Base-by-base conservation (phyloP, 2,113 vertebrate species). In the Lepus americanus region DNA sequence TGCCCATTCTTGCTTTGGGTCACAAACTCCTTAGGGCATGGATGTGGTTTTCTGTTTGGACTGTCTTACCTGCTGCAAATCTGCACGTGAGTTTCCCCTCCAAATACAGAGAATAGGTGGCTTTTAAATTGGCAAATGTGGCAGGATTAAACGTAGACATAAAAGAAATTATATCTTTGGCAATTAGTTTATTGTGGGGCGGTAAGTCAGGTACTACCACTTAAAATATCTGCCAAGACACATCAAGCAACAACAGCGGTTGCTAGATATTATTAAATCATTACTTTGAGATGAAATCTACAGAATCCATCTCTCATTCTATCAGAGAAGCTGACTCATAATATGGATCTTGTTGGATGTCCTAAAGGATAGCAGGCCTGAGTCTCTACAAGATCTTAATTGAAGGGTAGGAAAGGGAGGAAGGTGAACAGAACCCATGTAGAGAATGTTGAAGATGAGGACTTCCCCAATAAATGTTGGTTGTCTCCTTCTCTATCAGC, bases 1-100 rank as follows among this genome's bases (percentile, higher is more conserved):
- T 86, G 90, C 59, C 90, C 66, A 77, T 74, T 96, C 64, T 94
- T 94, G 82, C 79, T 95, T 96, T 92, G 73, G 59, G 84, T 88
- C 95, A 94, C 9, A 94, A 61, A 92, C 39, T 97, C 51, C 73
- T 95, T 92, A 53, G 73, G 44, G 44, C 67, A 87, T 59, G 59
- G 16, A 66, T 88, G 66, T 85, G 22, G 5, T 93, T 77, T 82
- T 89, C 64, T 85, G 70, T 87, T 80, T 94, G 33, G 72, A 55
- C 27, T 29, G 84, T 92, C 93, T 92, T 83, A 88, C 59, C 78
- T 66, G 51, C 63, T 94, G 17, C 55, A 95, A 95, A 94, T 70
- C 25, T 83, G 55, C 31, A 89, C 5, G 0, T 87, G 80, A 4
- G 59, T 19, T 91, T 79, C 5, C 9, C 25, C n/a, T 89, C 29